A percentile compares a stretch with the other conserved stretches of the same genome.
phyloP scores from a whole-genome alignment of 2,888 invertebrate species.

The Selenia dentaria region DNA sequence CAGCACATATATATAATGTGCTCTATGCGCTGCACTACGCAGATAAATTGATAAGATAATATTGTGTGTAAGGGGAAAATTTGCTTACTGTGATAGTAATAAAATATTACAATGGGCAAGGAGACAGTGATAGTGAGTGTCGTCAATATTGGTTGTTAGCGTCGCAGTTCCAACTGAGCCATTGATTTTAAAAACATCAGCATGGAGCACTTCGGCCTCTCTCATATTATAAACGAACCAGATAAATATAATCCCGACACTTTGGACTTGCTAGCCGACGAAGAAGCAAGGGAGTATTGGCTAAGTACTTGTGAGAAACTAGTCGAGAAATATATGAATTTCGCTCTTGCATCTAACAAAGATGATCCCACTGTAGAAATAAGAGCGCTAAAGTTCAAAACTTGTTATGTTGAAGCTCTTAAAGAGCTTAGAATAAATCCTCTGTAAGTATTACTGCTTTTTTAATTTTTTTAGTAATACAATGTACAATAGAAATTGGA shows the following conservation, averaged over 20 bases:
- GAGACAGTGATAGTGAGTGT: constrained; percentile 46
- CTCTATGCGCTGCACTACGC: no score
- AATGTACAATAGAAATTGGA: no score
- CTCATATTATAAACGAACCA: constrained; percentile 89
- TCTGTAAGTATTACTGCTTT: constrained; percentile 88
- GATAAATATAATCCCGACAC: constrained; percentile 95
- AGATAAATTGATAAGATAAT: constrained; percentile 57
- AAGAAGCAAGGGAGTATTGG: constrained; percentile 96
- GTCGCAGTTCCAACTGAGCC: no score
- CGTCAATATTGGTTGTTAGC: constrained; percentile 33
- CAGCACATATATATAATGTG: no score
- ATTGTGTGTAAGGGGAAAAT: constrained; percentile 43
- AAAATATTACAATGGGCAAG: constrained; percentile 66
- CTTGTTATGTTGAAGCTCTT: constrained; percentile 92
- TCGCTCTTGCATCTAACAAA: constrained; percentile 90
- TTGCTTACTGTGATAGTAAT: constrained; percentile 60
- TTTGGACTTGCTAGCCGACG: constrained; percentile 93
- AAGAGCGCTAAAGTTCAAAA: constrained; percentile 92
- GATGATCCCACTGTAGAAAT: constrained; percentile 90
- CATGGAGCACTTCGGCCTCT: constrained; percentile 77
- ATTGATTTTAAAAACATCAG: constrained; percentile 33
- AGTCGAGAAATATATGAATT: constrained; percentile 92
- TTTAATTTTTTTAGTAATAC: no score
- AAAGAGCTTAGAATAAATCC: constrained; percentile 91
- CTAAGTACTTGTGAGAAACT: constrained; percentile 94